phyloP scores from a whole-genome alignment of 1,140 invertebrate genomes.

The Caenorhabditis brenneri region DNA sequence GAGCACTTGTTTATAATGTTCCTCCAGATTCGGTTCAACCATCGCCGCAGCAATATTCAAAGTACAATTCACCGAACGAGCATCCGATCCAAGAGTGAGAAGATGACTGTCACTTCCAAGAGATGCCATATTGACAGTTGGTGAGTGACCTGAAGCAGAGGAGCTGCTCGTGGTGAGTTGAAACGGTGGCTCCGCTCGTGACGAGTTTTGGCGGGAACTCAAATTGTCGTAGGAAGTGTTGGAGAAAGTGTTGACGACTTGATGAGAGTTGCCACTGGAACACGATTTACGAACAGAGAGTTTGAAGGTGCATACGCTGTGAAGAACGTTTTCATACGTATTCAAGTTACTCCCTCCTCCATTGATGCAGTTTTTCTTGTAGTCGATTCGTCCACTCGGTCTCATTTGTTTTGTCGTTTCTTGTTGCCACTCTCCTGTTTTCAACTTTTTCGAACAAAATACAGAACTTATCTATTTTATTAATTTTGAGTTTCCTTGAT shows the following conservation, averaged over 20 bases:
- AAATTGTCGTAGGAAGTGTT: background rate
- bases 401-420: too few species aligned
- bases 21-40: background rate
- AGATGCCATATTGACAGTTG: background rate
- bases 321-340: too few species aligned
- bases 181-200: background rate
- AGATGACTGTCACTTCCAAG: background rate
- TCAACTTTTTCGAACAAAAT: too few species aligned
- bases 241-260: background rate
- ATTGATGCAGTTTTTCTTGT: too few species aligned
- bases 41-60: background rate
- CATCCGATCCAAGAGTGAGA: background rate
- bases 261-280: too few species aligned
- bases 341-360: too few species aligned
- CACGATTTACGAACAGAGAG: too few species aligned
- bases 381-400: too few species aligned
- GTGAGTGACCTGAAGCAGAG: background rate
- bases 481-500: too few species aligned
- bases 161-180: background rate
- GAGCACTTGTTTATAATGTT: conserved; percentile 1
- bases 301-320: too few species aligned
- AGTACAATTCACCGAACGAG: background rate
- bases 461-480: too few species aligned
- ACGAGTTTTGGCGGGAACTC: background rate
- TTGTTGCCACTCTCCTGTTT: too few species aligned